Base-by-base conservation (phyloP, 2,113 vertebrate genomes). In the Coracopsis vasa region DNA sequence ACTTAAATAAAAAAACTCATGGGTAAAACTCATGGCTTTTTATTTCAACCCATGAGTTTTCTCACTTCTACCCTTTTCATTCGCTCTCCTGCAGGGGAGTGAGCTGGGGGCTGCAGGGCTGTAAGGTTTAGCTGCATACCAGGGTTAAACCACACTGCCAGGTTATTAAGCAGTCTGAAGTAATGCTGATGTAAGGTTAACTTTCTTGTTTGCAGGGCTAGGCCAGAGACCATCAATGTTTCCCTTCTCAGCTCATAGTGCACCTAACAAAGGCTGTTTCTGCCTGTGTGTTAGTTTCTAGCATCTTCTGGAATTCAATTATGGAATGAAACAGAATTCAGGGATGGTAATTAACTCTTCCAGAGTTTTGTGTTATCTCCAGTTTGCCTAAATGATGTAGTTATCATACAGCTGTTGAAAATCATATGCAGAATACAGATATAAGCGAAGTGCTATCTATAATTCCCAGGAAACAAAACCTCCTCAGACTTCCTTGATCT, bases 101-200 rank as follows among this genome's bases (percentile, higher is more conserved):
- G 21, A 50, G 31, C 0, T 0, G 45, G 70, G 1, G 3, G 45
- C 51, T 9, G 14, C 28, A 44, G 1, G 3, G 45, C 51, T 9
- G 14, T 33, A 44, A 16, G 33, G 24, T n/a, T 56, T 48, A 84
- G 62, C 79, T 42, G n/a, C 27, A 7, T 31, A 33, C 16, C 31
- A 20, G 16, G 31, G 17, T 64, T 51, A 79, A 72, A 51, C 37
- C 2, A 3, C 1, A 2, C 1, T 4, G 23, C 29, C 10, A 10
- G 29, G 47, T 35, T 61, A 51, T 23, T 58, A 6, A 41, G 15
- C 6, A 8, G 2, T 2, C 7, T 3, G 27, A 28, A 56, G 8
- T 74, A 29, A 27, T 33, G 41, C 50, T 77, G 27, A 8, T 17
- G 50, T 24, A 27, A 66, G 11, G 27, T 16, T 35, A 24, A 28